Evolutionary conservation across 2,888 invertebrate genomes (phyloP), one percentile per base, ranked within the genome.

Genomic region (Mimachlamys varia): DNA sequence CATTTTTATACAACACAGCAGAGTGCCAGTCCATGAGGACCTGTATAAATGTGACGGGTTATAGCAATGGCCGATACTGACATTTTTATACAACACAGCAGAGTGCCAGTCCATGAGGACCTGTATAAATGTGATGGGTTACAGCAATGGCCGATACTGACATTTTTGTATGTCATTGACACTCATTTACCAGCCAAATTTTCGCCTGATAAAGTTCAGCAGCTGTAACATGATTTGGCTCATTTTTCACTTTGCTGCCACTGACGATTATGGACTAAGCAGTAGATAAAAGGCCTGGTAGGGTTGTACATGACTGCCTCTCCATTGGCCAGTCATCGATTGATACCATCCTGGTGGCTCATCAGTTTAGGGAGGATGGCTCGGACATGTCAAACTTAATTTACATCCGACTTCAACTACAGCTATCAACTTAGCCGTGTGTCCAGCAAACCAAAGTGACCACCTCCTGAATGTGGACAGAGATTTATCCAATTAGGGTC

Each of bases 361-460:
- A 76, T 76, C 76, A 76, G 76, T 33, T 3, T 33, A 76, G 10
- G 33, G 33, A 76, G 22, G 12, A 33, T 27, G 7, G 27, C 76
- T 62, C 33, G 76, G 76, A 76, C 76, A 76, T 10, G 33, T 76
- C 76, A 76, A 76, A 76, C 76, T 76, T 76, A 76, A 76, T 76
- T 76, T 76, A 27, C 76, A 13, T 27, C 33, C 27, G 22, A 12
- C 33, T 76, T 33, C 76, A 10, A 76, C 22, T 10, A 76, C 76
- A 76, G 76, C 33, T 76, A 76, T 76, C 76, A 33, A 76, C 5
- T 76, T 33, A 76, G 27, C 1, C 33, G 33, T 33, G 33, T 76
- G 76, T 76, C 27, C 7, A 22, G 0, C 13, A 2, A 76, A 33
- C 0, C 76, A 33, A 3, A 76, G 10, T 5, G 76, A 33, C 33